Evolutionary conservation across 2,888 invertebrate genomes (phyloP).

Genomic region (Operophtera brumata): DNA sequence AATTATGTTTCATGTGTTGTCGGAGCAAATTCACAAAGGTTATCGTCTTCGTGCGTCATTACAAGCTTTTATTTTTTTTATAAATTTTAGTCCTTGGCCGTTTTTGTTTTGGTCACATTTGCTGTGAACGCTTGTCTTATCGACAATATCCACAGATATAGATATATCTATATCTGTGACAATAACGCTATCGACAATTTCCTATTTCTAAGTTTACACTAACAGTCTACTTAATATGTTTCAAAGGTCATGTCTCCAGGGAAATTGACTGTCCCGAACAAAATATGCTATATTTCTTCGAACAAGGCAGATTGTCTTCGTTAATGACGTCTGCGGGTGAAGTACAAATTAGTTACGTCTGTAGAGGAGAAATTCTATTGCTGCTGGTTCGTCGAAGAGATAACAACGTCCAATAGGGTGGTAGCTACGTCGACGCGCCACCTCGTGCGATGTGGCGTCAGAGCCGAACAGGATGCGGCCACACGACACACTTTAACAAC

Average conservation of each 20-base stretch:
- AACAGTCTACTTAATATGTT: neutral
- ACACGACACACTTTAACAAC: constrained; percentile 58
- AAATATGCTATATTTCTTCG: neutral
- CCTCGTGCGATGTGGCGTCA: constrained; percentile 75
- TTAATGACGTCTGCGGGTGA: constrained; percentile 40
- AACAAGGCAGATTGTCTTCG: constrained; percentile 3
- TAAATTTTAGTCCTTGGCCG: constrained; percentile 18
- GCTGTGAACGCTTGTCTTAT: too few relatives aligned
- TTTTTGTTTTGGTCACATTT: constrained; percentile 10
- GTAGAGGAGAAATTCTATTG: constrained; percentile 74
- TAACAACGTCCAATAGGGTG: constrained; percentile 72
- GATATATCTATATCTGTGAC: neutral
- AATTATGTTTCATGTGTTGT: constrained; percentile 34
- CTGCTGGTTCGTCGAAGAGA: constrained; percentile 60
- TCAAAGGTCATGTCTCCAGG: neutral
- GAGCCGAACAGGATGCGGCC: constrained; percentile 71
- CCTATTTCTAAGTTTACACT: neutral
- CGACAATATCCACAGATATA: too few relatives aligned
- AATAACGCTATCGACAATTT: neutral
- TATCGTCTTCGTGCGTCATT: constrained; percentile 38
- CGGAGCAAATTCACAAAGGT: constrained; percentile 37
- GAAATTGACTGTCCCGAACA: too few relatives aligned
- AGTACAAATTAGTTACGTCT: constrained; percentile 66
- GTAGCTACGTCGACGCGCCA: constrained; percentile 62
- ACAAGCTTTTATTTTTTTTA: neutral